These are phyloP conservation scores for Zaprionus obscuricornis DNA, from an alignment of 2,888 invertebrate genomes.

Conservation along the genomic window DNA sequence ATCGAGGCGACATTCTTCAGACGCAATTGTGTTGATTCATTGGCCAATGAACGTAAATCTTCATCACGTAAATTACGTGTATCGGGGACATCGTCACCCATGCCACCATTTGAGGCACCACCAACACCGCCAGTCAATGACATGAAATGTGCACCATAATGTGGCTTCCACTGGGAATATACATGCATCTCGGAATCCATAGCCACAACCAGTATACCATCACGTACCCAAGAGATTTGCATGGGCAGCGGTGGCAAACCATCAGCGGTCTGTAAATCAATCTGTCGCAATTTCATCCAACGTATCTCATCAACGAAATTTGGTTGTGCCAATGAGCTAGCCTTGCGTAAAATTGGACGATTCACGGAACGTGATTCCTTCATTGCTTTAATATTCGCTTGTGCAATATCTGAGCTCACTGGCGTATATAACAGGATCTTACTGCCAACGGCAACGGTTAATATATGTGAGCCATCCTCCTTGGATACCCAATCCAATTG, in stretches of 20 bases:
- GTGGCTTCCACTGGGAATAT: constrained; percentile 98
- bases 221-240: constrained; percentile 99
- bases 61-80: constrained; percentile 89
- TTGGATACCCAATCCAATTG: constrained; percentile 99
- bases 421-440: constrained; percentile 96
- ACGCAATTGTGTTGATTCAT: constrained; percentile 87
- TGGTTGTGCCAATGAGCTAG: constrained; percentile 95
- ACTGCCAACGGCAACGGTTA: constrained; percentile 97
- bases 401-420: constrained; percentile 96
- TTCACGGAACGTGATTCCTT: constrained; percentile 93
- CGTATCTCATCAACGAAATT: constrained; percentile 95
- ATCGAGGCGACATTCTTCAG: constrained; percentile 90
- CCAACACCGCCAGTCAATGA: neutral
- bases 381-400: constrained; percentile 96
- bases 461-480: constrained; percentile 98
- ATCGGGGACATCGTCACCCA: constrained; percentile 89
- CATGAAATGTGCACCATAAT: constrained; percentile 82
- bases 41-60: constrained; percentile 87
- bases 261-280: constrained; percentile 96
- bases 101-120: constrained; percentile 77
- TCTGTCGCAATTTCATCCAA: constrained; percentile 97
- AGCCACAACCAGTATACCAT: constrained; percentile 98
- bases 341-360: constrained; percentile 93
- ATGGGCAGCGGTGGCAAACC: constrained; percentile 98
- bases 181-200: constrained; percentile 99